Evolutionary conservation across 2,797 vertebrate species (phyloP), one percentile per base, ranked within the genome.

Genomic region (Pteropus rufus): DNA sequence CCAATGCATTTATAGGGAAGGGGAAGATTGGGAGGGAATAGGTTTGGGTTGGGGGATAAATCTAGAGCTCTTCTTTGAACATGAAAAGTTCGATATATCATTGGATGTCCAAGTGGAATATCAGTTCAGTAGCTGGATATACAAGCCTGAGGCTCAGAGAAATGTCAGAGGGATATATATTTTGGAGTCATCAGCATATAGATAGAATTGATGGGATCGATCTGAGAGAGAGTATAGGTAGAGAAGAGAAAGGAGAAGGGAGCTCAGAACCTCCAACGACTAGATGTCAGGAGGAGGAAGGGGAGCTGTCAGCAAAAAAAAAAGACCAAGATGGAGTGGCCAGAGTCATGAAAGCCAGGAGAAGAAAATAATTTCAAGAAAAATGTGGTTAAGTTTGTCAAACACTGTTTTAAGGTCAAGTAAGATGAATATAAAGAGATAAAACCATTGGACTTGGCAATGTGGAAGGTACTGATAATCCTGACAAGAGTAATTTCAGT

Each of bases 61-160:
- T 67, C 21, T 93, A 79, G 44, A 89, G 26, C 49, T 92, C 69
- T 56, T 92, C 69, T 76, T 44, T 83, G 65, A 97, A 89, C 36
- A n/a, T 81, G 46, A 77, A 85, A 90, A 81, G 3, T 88, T 75
- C 93, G 34, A 86, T 52, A 64, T 79, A 62, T 52, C 39, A 31
- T 31, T 92, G 75, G 75, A 52, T 82, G 62, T 34, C 39, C 72
- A 75, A 93, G 19, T 91, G n/a, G 64, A 77, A 49, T 96, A 60
- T 90, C 70, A 93, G 60, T 62, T 69, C 36, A 77, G 52, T 44
- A 56, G 31, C 10, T 91, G 49, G 19, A 89, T 49, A 80, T 69
- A 58, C 7, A 75, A 75, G 34, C 29, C 65, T 58, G 44, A 46
- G 75, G 29, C 56, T 58, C 34, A 56, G 79, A 31, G 67, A 89